phyloP scores from a whole-genome alignment of 2,797 vertebrate genomes.

The Danio albolineatus region DNA sequence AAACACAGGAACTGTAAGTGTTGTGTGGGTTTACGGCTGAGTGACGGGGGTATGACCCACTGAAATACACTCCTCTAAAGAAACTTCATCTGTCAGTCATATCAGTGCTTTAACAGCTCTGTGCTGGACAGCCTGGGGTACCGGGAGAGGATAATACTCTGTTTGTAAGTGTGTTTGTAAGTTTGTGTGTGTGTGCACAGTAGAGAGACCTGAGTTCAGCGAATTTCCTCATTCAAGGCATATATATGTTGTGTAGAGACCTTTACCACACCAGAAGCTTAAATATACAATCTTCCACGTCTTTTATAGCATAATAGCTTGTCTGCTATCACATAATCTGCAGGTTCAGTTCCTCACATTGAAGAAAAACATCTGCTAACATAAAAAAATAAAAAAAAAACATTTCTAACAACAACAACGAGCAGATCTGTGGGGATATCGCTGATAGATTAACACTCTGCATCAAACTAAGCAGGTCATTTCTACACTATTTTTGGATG shows the following conservation, averaged over 20 bases:
- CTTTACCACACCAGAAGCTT: neutral
- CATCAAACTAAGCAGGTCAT: slow-evolving; percentile 63
- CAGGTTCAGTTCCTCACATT: slow-evolving; percentile 6
- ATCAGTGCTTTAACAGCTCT: slow-evolving; percentile 41
- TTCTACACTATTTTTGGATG: slow-evolving; percentile 60
- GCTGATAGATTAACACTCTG: slow-evolving; percentile 59
- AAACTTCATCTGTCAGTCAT: slow-evolving; percentile 56
- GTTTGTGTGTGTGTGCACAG: neutral
- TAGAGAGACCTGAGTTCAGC: neutral
- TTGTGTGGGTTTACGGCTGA: slow-evolving; percentile 34
- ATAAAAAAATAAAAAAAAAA: no score
- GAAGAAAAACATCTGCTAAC: slow-evolving; percentile 30
- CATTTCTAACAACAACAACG: slow-evolving; percentile 15
- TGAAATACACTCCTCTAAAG: slow-evolving; percentile 52
- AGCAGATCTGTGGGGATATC: slow-evolving; percentile 53
- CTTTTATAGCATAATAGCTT: neutral
- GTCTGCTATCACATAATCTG: neutral
- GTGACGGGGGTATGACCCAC: slow-evolving; percentile 51
- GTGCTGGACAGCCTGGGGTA: slow-evolving; percentile 39
- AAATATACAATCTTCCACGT: neutral
- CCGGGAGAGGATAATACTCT: slow-evolving; percentile 42
- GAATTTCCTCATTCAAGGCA: slow-evolving; percentile 17
- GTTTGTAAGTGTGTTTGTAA: slow-evolving; percentile 24
- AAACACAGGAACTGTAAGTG: slow-evolving; percentile 34
- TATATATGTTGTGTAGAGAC: neutral